Base-by-base conservation (phyloP, 2,113 vertebrate genomes). In the Lycaon pictus region DNA sequence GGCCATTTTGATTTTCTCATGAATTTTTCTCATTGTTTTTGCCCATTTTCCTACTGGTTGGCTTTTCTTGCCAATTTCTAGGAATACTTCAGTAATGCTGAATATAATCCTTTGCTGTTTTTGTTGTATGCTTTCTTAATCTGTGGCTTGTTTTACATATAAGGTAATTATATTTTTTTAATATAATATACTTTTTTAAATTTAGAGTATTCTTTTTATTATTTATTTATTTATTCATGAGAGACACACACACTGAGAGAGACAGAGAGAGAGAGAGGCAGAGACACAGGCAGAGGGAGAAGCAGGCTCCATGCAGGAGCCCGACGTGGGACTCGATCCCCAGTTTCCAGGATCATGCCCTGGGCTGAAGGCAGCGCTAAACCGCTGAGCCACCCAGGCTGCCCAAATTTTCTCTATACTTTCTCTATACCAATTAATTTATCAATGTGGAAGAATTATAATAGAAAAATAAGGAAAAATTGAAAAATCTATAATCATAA, bases 381-480 rank as follows among this genome's bases (percentile, higher is more conserved):
- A 43, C 43, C 7, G 0, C 43, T 43, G 43, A 43, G 43, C 43
- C 43, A 43, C 43, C 43, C 6, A 6, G 43, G 43, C 43, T 43
- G 43, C 43, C 43, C 43, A 43, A 43, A 43, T 43, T 43, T 43
- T 43, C 43, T 43, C 43, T 43, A 43, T 43, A 7, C 43, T 43
- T 96, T n/a, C n/a, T n/a, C n/a, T n/a, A n/a, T n/a, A 55, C 2
- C 55, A 79, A 86, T 67, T 90, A 71, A 74, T 9, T 22, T 88
- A 71, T 85, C 23, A 93, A 37, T 88, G 79, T 74, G n/a, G 51
- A 65, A 93, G 71, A 92, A 65, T 20, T 88, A 12, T 20, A 85
- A 25, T 63, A 82, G 63, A 93, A 88, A 95, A 67, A 23, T n/a
- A 79, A 83, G 13, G n/a, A 93, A n/a, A 96, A 97, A 89, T 10